These are phyloP conservation scores for Poecilia latipinna DNA, from an alignment of 2,113 vertebrate species.

Conservation along the genomic window DNA sequence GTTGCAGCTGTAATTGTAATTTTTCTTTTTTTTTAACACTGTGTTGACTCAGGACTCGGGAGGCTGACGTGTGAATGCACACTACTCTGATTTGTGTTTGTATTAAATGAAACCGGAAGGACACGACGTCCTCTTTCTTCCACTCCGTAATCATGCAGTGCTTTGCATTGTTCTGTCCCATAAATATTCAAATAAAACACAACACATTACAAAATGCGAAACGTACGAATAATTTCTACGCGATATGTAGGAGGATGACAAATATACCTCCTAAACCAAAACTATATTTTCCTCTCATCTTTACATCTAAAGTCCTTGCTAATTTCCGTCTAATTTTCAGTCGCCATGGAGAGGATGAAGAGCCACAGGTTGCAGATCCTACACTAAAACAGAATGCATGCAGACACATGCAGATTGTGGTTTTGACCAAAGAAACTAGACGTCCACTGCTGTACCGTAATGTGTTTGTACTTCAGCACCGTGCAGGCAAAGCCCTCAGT, in stretches of 20 bases:
- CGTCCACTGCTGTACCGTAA: neutral
- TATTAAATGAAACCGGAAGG: neutral
- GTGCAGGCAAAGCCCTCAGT: constrained; percentile 21
- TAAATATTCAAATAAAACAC: neutral
- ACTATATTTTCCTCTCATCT: neutral
- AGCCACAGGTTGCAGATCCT: neutral
- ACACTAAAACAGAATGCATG: neutral
- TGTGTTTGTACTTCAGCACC: constrained; percentile 11
- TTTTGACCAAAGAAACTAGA: neutral
- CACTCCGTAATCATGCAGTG: neutral
- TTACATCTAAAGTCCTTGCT: neutral
- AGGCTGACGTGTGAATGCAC: neutral
- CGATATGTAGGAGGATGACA: neutral
- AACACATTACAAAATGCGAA: neutral
- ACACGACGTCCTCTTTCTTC: neutral
- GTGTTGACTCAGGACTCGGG: neutral
- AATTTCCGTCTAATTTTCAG: neutral
- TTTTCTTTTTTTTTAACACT: no score
- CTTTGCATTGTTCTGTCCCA: neutral
- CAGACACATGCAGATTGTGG: neutral
- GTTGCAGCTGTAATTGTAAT: neutral
- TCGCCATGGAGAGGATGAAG: neutral
- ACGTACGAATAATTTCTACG: neutral
- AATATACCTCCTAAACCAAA: neutral
- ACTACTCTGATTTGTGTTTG: neutral